These are phyloP conservation scores for Sus cebifrons DNA, from an alignment of 2,797 vertebrate genomes.

Conservation along the genomic window DNA sequence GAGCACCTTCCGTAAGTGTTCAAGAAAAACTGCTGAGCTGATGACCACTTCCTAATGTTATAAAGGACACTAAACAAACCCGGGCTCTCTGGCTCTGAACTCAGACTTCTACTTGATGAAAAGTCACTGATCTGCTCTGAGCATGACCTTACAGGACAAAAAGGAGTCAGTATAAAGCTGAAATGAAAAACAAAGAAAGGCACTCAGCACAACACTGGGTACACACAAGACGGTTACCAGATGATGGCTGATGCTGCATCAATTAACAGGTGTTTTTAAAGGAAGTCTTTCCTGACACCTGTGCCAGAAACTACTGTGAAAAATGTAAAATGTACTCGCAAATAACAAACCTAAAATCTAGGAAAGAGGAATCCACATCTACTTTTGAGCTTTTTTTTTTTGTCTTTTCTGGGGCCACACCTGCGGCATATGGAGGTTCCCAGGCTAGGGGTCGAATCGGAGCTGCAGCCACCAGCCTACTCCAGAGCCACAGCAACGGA, in stretches of 20 bases:
- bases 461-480: too few species aligned
- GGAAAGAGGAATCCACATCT: constrained; percentile 39
- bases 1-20: neutral
- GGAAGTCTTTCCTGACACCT: constrained; percentile 45
- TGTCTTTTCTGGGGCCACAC: too few species aligned
- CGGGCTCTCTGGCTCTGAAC: neutral
- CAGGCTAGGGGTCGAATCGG: too few species aligned
- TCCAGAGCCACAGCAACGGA: too few species aligned
- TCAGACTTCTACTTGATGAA: neutral
- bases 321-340: constrained; percentile 58
- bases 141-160: constrained; percentile 4
- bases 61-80: constrained; percentile 39
- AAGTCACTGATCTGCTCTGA: neutral
- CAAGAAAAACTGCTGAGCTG: constrained; percentile 49
- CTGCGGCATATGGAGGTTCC: too few species aligned
- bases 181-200: constrained; percentile 23
- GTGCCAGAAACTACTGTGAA: constrained; percentile 49
- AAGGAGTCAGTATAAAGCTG: neutral
- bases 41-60: neutral
- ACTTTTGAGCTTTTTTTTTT: constrained; percentile 7
- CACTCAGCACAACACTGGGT: neutral
- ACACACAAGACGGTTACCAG: neutral
- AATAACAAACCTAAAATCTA: constrained; percentile 61
- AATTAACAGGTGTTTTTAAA: constrained; percentile 49
- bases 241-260: neutral